These are phyloP conservation scores for Leptonema lineaticorne DNA, from an alignment of 1,140 invertebrate species.

Conservation along the genomic window DNA sequence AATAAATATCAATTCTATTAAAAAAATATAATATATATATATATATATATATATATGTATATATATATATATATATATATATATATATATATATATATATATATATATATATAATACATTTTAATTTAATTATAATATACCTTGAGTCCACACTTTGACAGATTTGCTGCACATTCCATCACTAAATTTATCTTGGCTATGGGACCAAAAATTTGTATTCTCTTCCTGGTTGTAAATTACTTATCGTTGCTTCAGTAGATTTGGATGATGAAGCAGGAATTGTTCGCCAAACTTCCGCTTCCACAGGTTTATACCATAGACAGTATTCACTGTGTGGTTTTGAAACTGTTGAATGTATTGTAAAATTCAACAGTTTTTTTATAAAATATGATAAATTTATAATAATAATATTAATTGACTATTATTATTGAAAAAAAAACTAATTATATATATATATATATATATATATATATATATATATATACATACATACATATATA, in stretches of 20 bases:
- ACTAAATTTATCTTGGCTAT: constrained; percentile 82
- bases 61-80: no score
- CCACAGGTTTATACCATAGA: constrained; percentile 77
- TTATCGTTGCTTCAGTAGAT: constrained; percentile 75
- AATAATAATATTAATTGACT: no score
- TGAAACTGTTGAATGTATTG: constrained; percentile 72
- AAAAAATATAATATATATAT: no score
- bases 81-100: neutral
- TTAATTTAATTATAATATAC: constrained; percentile 44
- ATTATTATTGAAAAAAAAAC: no score
- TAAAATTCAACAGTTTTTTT: no score
- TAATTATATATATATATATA: no score
- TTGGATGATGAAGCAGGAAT: constrained; percentile 67
- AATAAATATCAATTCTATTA: no score
- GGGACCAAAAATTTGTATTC: constrained; percentile 91
- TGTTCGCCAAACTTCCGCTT: constrained; percentile 75
- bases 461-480: no score
- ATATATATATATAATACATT: neutral
- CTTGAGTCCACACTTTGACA: constrained; percentile 73
- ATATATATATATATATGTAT: no score
- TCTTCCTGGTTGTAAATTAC: constrained; percentile 71
- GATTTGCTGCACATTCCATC: constrained; percentile 89
- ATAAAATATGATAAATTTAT: no score
- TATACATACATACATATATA: neutral
- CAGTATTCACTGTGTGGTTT: constrained; percentile 81